Base-by-base conservation (phyloP, 2,797 vertebrate species). In the Poeciliopsis presidionis region DNA sequence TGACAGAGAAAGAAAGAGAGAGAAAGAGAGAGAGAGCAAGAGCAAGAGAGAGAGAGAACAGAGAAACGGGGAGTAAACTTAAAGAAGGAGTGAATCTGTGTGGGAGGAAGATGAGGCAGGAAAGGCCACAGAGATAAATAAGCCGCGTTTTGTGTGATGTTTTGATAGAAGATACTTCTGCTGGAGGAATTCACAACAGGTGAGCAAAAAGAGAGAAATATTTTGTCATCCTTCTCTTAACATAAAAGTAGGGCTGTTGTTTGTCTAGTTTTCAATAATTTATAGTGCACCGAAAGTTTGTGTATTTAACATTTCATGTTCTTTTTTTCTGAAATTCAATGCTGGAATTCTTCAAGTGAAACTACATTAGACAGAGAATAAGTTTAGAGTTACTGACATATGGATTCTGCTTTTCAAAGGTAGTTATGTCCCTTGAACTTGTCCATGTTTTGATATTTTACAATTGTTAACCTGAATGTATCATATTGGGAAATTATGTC, bases 71-170 rank as follows among this genome's bases (percentile, higher is more conserved):
- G 82, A 82, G 51, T 18, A 65, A 70, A 82, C 49, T 61, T 49
- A 70, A 63, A 76, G 82, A 74, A 84, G 82, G 79, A 72, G 81
- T 76, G 75, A 78, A 59, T 51, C 74, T 79, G 84, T 80, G 75
- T 90, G 77, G 77, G 67, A 86, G 70, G 87, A 83, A 88, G 77
- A 90, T 91, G 91, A 82, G n/a, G 41, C 73, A 83, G 75, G 82
- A 85, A 79, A 76, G 86, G 76, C 85, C 77, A 61, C 63, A 67
- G 80, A 86, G 78, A 81, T 89, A 87, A 89, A 82, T 84, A 87
- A 86, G 79, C 59, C 74, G 80, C 70, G 33, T 2, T 89, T 80
- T 69, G 79, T 83, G 79, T 70, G 80, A 13, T 51, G 76, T 70
- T 83, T 83, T 87, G 77, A 84, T 72, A 79, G 76, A 76, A 72